Percentiles rank a stretch among this genome's conserved stretches.
These are phyloP conservation scores for Pristionchus fissidentatus DNA, from an alignment of 2,888 invertebrate species.

Conservation along the genomic window DNA sequence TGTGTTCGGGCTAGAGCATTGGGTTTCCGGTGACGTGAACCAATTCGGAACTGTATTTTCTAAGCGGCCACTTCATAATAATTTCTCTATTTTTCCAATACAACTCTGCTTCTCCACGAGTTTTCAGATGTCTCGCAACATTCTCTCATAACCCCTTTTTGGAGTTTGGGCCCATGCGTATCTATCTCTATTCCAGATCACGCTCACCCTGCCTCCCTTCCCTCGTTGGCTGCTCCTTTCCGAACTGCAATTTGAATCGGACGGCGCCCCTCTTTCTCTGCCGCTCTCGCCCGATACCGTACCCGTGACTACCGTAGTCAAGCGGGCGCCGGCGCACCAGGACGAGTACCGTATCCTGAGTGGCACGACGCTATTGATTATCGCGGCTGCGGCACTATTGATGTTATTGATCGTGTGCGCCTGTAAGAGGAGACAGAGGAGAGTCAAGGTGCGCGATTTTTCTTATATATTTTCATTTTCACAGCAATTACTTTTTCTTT, in stretches of 20 bases:
- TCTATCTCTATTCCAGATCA: too few relatives aligned
- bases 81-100: neutral
- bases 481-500: too few relatives aligned
- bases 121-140: neutral
- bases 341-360: neutral
- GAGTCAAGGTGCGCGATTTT: slow-evolving; percentile 44
- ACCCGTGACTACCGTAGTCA: neutral
- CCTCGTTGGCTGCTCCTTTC: slow-evolving; percentile 70
- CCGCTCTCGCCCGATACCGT: slow-evolving; percentile 28
- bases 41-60: too few relatives aligned
- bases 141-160: neutral
- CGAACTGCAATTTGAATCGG: slow-evolving; percentile 58
- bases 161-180: too few relatives aligned
- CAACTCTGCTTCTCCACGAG: neutral
- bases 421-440: slow-evolving; percentile 19
- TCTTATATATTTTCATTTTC: slow-evolving; percentile 55
- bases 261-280: neutral
- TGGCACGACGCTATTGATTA: neutral
- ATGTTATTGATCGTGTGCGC: neutral
- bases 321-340: neutral
- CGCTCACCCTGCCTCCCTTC: slow-evolving; percentile 22
- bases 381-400: neutral
- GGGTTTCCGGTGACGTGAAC: too few relatives aligned
- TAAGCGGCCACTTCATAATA: too few relatives aligned
- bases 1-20: too few relatives aligned